Percentiles rank a stretch among this genome's conserved stretches.
These are phyloP conservation scores for Protodeltote pygarga DNA, from an alignment of 2,888 invertebrate genomes.

Conservation along the genomic window DNA sequence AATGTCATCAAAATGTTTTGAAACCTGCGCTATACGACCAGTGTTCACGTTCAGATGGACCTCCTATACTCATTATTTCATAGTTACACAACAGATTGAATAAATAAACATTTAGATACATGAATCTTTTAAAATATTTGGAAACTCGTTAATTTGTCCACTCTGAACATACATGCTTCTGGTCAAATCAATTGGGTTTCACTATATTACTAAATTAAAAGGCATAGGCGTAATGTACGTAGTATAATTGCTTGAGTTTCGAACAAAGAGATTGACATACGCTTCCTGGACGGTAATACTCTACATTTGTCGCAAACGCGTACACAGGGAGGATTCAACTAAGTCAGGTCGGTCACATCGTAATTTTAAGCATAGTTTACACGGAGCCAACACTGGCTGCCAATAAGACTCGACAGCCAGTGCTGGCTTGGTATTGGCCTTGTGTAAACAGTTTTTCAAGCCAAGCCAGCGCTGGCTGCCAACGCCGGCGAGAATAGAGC, in stretches of 20 bases:
- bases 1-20: slow-evolving; percentile 56
- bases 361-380: no score
- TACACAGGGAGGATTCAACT: slow-evolving; percentile 26
- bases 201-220: slow-evolving; percentile 31
- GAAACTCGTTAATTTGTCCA: slow-evolving; percentile 28
- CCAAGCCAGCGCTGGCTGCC: no score
- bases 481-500: no score
- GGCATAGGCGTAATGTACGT: slow-evolving; percentile 41
- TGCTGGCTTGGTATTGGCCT: no score
- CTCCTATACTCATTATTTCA: slow-evolving; percentile 32
- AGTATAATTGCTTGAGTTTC: slow-evolving; percentile 54
- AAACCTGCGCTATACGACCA: slow-evolving; percentile 52
- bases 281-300: slow-evolving; percentile 54
- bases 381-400: no score
- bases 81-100: slow-evolving; percentile 32
- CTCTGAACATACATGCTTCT: slow-evolving; percentile 32
- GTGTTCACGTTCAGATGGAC: slow-evolving; percentile 33
- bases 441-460: no score
- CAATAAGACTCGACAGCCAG: no score
- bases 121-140: slow-evolving; percentile 31
- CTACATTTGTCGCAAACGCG: slow-evolving; percentile 40
- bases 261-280: slow-evolving; percentile 51
- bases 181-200: slow-evolving; percentile 31
- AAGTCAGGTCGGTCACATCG: slow-evolving; percentile 10
- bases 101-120: slow-evolving; percentile 42